Evolutionary conservation across 2,888 invertebrate species (phyloP).

Genomic region (Nowickia ferox): DNA sequence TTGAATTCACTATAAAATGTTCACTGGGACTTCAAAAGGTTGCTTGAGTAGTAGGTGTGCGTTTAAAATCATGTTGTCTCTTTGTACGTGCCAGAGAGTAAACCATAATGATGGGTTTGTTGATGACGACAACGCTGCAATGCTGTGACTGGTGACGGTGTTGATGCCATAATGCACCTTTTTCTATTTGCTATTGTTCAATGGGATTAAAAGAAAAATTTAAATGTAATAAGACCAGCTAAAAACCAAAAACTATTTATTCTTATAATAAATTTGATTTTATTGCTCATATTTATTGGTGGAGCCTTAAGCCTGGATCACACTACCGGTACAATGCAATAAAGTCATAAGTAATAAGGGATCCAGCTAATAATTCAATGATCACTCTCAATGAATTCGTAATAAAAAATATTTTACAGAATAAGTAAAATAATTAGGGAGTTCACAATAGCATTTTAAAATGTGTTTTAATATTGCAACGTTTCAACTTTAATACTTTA

Average conservation of each 20-base stretch:
- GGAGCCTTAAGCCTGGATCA: too few species aligned
- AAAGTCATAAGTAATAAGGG: too few species aligned
- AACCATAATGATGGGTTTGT: slow-evolving; percentile 45
- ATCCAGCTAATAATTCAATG: too few species aligned
- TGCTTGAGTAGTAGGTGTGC: slow-evolving; percentile 53
- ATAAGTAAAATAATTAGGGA: too few species aligned
- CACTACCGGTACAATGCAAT: too few species aligned
- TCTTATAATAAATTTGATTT: background rate
- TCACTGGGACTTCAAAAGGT: background rate
- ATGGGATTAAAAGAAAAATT: slow-evolving; percentile 48
- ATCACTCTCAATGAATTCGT: too few species aligned
- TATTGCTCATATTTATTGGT: too few species aligned
- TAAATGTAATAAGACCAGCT: slow-evolving; percentile 35
- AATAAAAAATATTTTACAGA: too few species aligned
- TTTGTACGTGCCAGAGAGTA: slow-evolving; percentile 42
- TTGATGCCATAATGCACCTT: slow-evolving; percentile 52
- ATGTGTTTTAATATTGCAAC: too few species aligned
- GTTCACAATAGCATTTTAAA: too few species aligned
- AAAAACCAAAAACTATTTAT: background rate
- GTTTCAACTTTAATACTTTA: too few species aligned
- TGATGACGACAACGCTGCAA: slow-evolving; percentile 20
- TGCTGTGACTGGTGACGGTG: slow-evolving; percentile 26
- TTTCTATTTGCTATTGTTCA: slow-evolving; percentile 48
- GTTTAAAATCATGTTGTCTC: slow-evolving; percentile 56
- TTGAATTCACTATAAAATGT: too few species aligned